Percentiles rank a stretch among this genome's conserved stretches.
Conservation (phyloP, 1,140 invertebrate species). For the Bacillus rossius region DNA sequence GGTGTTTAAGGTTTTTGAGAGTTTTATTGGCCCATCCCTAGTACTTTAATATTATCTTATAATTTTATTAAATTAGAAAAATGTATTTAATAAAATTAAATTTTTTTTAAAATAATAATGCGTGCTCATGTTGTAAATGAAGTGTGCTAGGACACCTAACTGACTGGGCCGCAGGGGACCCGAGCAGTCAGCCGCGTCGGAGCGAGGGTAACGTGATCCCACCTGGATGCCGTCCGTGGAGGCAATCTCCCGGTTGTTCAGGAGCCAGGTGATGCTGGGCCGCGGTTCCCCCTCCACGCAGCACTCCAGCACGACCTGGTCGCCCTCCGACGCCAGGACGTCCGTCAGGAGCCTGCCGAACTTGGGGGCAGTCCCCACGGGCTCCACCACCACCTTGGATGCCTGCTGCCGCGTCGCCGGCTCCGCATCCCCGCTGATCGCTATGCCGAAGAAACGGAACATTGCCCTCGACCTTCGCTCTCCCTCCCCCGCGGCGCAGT, state of each 20-base stretch:
- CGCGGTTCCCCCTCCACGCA: slow-evolving; percentile 63
- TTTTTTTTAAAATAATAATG: too few relatives aligned
- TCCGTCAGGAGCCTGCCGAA: slow-evolving; percentile 67
- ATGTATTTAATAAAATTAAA: too few relatives aligned
- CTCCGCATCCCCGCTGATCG: slow-evolving; percentile 25
- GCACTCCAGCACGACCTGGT: slow-evolving; percentile 66
- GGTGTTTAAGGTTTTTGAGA: too few relatives aligned
- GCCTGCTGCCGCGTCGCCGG: slow-evolving; percentile 26
- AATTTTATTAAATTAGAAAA: too few relatives aligned
- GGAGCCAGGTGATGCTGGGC: slow-evolving; percentile 65
- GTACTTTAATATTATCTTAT: too few relatives aligned
- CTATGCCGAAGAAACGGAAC: not conserved
- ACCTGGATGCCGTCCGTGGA: slow-evolving; percentile 33
- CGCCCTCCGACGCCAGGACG: slow-evolving; percentile 57
- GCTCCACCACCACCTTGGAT: slow-evolving; percentile 30
- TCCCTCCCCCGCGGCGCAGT: too few relatives aligned
- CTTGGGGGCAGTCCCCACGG: slow-evolving; percentile 49
- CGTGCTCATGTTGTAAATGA: too few relatives aligned
- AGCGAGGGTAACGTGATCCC: not conserved
- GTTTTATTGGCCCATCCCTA: too few relatives aligned
- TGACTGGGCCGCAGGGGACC: too few relatives aligned
- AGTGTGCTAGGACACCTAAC: too few relatives aligned
- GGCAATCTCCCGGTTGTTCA: slow-evolving; percentile 59
- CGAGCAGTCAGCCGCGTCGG: too few relatives aligned
- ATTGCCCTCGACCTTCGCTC: not conserved